A percentile compares a stretch with the other conserved stretches of the same genome.
These are phyloP conservation scores for Caradrina clavipalpis DNA, from an alignment of 2,888 invertebrate species.

Conservation along the genomic window DNA sequence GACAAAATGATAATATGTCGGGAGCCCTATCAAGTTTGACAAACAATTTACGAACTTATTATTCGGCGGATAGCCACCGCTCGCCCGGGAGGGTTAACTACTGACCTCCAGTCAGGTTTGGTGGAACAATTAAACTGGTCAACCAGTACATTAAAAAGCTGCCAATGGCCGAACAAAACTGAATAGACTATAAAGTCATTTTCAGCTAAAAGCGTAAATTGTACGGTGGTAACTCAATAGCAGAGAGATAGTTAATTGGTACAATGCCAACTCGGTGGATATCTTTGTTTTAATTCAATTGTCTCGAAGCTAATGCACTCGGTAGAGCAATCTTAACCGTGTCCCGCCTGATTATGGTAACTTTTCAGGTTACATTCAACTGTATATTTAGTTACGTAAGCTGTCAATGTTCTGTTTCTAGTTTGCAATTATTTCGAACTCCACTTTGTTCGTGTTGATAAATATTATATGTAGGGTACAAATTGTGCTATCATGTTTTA, in stretches of 20 bases:
- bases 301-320: slow-evolving; percentile 80
- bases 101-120: slow-evolving; percentile 61
- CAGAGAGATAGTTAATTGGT: slow-evolving; percentile 83
- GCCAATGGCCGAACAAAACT: slow-evolving; percentile 71
- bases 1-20: slow-evolving; percentile 47
- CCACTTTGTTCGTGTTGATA: too few relatives aligned
- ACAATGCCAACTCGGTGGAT: slow-evolving; percentile 82
- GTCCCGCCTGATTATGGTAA: slow-evolving; percentile 71
- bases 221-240: slow-evolving; percentile 78
- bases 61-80: slow-evolving; percentile 51
- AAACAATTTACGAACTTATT: slow-evolving; percentile 58
- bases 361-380: slow-evolving; percentile 66
- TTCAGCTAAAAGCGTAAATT: slow-evolving; percentile 84
- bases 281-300: slow-evolving; percentile 85
- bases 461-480: too few relatives aligned
- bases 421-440: neutral
- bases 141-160: slow-evolving; percentile 64
- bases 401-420: slow-evolving; percentile 3
- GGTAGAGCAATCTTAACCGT: slow-evolving; percentile 73
- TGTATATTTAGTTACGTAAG: slow-evolving; percentile 17
- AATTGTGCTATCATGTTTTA: too few relatives aligned
- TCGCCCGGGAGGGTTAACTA: slow-evolving; percentile 54
- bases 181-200: slow-evolving; percentile 83
- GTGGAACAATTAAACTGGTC: slow-evolving; percentile 57
- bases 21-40: slow-evolving; percentile 51